Evolutionary conservation across 2,888 invertebrate genomes (phyloP).

Genomic region (Nomada ruficornis): DNA sequence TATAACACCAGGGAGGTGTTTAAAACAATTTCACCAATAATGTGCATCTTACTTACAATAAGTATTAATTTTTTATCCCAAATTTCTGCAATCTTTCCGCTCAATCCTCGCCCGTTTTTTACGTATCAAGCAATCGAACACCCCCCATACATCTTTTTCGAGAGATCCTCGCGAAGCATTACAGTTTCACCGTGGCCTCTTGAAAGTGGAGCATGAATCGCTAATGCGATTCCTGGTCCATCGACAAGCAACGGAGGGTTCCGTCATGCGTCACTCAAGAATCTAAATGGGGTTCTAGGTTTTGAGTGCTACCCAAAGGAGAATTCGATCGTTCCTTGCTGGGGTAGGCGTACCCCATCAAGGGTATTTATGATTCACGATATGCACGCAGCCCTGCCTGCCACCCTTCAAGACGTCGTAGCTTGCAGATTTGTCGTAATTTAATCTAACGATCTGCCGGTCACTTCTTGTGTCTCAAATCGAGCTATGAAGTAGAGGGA

Average conservation of each 20-base stretch:
- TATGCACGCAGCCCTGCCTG: background rate
- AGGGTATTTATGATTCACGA: background rate
- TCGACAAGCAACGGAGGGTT: background rate
- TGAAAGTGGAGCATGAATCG: slow-evolving; percentile 4
- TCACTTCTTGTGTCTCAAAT: slow-evolving; percentile 1
- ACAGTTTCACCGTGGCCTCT: background rate
- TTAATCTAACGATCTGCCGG: background rate
- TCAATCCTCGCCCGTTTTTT: too few species aligned
- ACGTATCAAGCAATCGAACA: too few species aligned
- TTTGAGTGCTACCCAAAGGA: slow-evolving; percentile 7
- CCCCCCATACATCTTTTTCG: background rate
- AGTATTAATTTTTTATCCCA: too few species aligned
- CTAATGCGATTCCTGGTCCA: slow-evolving; percentile 34
- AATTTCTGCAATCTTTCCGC: too few species aligned
- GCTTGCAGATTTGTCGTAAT: slow-evolving; percentile 13
- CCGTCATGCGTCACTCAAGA: slow-evolving; percentile 1
- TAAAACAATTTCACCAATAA: too few species aligned
- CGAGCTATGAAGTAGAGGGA: background rate
- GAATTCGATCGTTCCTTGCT: background rate
- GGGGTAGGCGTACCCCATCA: background rate
- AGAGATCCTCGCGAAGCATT: background rate
- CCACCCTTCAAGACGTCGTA: background rate
- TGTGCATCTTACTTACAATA: too few species aligned
- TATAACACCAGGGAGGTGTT: too few species aligned
- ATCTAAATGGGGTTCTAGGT: slow-evolving; percentile 4